Conservation (phyloP, 1,140 invertebrate genomes). For the Paraescarpia echinospica region DNA sequence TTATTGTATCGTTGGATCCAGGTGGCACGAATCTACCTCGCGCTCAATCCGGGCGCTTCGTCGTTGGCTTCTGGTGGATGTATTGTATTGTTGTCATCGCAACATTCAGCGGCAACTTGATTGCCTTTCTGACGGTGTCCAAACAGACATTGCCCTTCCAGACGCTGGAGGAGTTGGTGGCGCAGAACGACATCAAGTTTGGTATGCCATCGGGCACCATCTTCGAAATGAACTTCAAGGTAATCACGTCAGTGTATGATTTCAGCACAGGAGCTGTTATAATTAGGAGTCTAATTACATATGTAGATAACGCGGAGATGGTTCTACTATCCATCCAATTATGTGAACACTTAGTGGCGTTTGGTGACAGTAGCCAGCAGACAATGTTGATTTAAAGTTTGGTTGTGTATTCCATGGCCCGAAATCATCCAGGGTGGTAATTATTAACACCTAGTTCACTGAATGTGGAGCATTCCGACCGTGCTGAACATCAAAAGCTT, state of each 20-base stretch:
- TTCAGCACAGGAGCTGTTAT: neutral
- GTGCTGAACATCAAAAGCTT: too few relatives aligned
- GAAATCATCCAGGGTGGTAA: too few relatives aligned
- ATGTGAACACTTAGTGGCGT: too few relatives aligned
- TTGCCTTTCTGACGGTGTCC: slow-evolving; percentile 28
- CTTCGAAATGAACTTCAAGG: neutral
- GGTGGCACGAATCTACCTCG: neutral
- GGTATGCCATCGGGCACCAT: neutral
- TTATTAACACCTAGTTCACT: too few relatives aligned
- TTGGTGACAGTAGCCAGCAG: too few relatives aligned
- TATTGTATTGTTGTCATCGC: slow-evolving; percentile 22
- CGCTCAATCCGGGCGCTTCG: slow-evolving; percentile 21
- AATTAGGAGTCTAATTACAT: neutral
- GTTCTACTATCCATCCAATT: too few relatives aligned
- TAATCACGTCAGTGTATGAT: neutral
- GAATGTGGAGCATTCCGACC: too few relatives aligned
- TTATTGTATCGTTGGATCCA: neutral
- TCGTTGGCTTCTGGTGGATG: slow-evolving; percentile 29
- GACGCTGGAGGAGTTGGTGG: slow-evolving; percentile 13
- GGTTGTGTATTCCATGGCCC: too few relatives aligned
- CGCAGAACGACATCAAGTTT: neutral
- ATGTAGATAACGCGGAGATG: too few relatives aligned
- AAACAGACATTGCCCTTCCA: slow-evolving; percentile 10
- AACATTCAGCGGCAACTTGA: slow-evolving; percentile 27
- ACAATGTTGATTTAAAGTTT: too few relatives aligned